Evolutionary conservation across 2,113 vertebrate species (phyloP), one percentile per base, ranked within the genome.

Genomic region (Seriola aureovittata): DNA sequence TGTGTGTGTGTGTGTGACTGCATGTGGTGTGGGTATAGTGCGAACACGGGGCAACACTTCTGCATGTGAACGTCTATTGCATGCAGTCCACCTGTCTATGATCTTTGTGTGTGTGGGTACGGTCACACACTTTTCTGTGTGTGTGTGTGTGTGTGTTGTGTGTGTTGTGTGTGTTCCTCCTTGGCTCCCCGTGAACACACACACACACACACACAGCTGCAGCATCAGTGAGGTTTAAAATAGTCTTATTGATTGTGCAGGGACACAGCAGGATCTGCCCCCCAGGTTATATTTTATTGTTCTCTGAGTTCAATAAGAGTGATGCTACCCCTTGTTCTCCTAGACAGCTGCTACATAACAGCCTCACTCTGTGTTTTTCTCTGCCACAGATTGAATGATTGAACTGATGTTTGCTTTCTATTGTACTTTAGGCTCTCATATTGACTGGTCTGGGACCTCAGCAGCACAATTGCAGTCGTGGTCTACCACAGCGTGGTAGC

Each of bases 281-380:
- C 90, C 85, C 85, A 85, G 88, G 88, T 93, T 91, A 87, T 87
- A 89, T 93, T 93, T 92, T 92, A 92, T 93, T 94, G 89, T 94
- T 93, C 78, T 91, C 88, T 77, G 71, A 89, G 89, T 91, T 93
- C 91, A 93, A 90, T 92, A 92, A 89, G 89, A 92, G 80, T 52
- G 88, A 89, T 90, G 85, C 84, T 78, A 32, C 80, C 87, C 84
- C 78, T 78, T 85, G 84, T 72, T 84, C 85, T 81, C 85, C 42
- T 2, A 52, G 91, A 89, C 92, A 92, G 91, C 90, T 85, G 87
- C 90, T 85, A 89, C 86, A 93, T 85, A 89, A 89, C 85, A 88
- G 75, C 82, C 83, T 85, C 76, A 52, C 86, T 59, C 69, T 70
- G 76, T 90, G 71, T 93, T 90, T 90, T 85, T 89, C 81, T 84